phyloP scores from a whole-genome alignment of 1,140 invertebrate species.

The Maconellicoccus hirsutus region DNA sequence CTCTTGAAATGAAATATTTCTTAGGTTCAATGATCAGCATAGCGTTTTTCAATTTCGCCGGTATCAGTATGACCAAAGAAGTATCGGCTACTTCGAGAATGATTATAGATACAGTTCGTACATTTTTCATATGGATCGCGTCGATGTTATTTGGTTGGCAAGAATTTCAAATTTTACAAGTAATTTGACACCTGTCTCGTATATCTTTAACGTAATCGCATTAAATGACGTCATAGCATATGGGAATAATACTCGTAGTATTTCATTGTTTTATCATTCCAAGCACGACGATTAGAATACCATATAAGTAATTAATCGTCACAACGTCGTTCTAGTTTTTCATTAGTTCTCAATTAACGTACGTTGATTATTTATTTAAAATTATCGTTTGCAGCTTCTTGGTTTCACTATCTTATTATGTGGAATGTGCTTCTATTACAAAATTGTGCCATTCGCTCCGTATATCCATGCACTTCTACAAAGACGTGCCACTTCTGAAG shows the following conservation, averaged over 20 bases:
- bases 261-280: neutral
- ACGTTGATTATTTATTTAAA: too few species aligned
- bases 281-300: neutral
- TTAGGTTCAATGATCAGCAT: constrained; percentile 79
- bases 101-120: constrained; percentile 81
- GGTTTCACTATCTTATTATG: constrained; percentile 58
- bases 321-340: neutral
- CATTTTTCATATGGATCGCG: constrained; percentile 78
- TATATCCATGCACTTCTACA: neutral
- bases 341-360: constrained; percentile 17
- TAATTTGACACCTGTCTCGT: constrained; percentile 32
- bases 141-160: constrained; percentile 65
- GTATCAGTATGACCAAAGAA: constrained; percentile 91
- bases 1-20: constrained; percentile 29
- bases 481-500: neutral
- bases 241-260: neutral
- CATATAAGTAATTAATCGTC: too few species aligned
- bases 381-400: constrained; percentile 42
- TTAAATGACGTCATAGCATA: constrained; percentile 18
- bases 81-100: constrained; percentile 83
- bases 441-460: constrained; percentile 31
- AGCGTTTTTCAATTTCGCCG: constrained; percentile 93
- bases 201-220: constrained; percentile 24
- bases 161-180: constrained; percentile 64
- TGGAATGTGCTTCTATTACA: constrained; percentile 69